phyloP scores from a whole-genome alignment of 2,797 vertebrate genomes.

The Takifugu ocellatus region DNA sequence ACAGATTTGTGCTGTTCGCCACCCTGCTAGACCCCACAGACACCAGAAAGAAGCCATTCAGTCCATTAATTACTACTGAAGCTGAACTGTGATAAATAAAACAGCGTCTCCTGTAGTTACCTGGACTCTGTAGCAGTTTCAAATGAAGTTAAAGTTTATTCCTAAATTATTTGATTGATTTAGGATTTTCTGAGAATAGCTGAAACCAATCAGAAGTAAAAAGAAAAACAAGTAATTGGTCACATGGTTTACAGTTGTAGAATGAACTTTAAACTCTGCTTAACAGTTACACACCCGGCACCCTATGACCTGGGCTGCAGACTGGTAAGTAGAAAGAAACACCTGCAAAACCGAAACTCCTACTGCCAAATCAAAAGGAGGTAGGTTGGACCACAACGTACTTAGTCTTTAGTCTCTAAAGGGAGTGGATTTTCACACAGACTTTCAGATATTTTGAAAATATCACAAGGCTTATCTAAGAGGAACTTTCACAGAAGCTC shows the following conservation, averaged over 20 bases:
- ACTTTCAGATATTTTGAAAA: slow-evolving; percentile 28
- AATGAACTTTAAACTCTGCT: slow-evolving; percentile 36
- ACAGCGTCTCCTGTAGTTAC: too few species aligned
- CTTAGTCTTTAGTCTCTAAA: slow-evolving; percentile 2
- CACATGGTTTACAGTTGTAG: background rate
- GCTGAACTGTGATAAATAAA: too few species aligned
- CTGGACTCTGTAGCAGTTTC: too few species aligned
- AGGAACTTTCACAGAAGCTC: slow-evolving; percentile 14
- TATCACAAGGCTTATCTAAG: background rate
- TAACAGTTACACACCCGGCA: background rate
- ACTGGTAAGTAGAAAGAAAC: background rate
- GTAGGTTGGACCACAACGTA: slow-evolving; percentile 29
- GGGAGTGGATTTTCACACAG: slow-evolving; percentile 6
- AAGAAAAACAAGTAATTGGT: background rate
- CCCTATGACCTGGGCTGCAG: slow-evolving; percentile 11
- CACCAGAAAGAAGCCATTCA: too few species aligned
- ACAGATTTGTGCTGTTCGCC: too few species aligned
- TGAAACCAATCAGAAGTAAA: background rate
- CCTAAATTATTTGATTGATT: too few species aligned
- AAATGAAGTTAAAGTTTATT: too few species aligned
- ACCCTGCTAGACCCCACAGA: too few species aligned
- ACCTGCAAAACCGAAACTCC: slow-evolving; percentile 12
- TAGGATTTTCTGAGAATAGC: too few species aligned
- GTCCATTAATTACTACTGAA: too few species aligned
- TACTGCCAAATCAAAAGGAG: slow-evolving; percentile 31